Evolutionary conservation across 2,888 invertebrate genomes (phyloP).

Genomic region (Polydrusus pterygomalis): DNA sequence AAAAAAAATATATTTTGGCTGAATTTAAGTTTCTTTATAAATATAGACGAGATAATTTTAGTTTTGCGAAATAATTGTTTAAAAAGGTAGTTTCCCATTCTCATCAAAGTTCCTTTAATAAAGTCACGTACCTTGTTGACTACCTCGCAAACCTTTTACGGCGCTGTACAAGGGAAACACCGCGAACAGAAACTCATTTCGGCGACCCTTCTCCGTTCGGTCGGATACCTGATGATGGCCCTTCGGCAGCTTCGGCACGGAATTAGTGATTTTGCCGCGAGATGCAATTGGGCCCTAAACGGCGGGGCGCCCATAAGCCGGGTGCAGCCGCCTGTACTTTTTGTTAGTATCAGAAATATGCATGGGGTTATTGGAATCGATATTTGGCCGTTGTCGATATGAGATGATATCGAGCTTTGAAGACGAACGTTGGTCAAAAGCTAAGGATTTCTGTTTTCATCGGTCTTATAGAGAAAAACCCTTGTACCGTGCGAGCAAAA

Average conservation of each 20-base stretch:
- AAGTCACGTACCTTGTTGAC: slow-evolving; percentile 8
- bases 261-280: slow-evolving; percentile 42
- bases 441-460: too few species aligned
- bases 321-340: slow-evolving; percentile 22
- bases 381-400: background rate
- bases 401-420: slow-evolving; percentile 1
- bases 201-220: slow-evolving; percentile 36
- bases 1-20: too few species aligned
- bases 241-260: slow-evolving; percentile 36
- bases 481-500: too few species aligned
- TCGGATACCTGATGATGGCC: slow-evolving; percentile 42
- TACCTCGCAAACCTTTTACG: slow-evolving; percentile 9
- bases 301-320: slow-evolving; percentile 36
- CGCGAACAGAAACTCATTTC: slow-evolving; percentile 38
- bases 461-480: too few species aligned
- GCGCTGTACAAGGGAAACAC: slow-evolving; percentile 19
- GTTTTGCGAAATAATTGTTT: too few species aligned
- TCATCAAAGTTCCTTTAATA: background rate
- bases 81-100: background rate
- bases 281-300: slow-evolving; percentile 37
- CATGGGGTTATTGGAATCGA: slow-evolving; percentile 16
- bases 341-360: slow-evolving; percentile 8
- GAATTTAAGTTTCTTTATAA: too few species aligned
- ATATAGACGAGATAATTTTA: too few species aligned
- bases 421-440: too few species aligned